Evolutionary conservation across 2,888 invertebrate species (phyloP), one percentile per base, ranked within the genome.

Genomic region (Phengaris arion): DNA sequence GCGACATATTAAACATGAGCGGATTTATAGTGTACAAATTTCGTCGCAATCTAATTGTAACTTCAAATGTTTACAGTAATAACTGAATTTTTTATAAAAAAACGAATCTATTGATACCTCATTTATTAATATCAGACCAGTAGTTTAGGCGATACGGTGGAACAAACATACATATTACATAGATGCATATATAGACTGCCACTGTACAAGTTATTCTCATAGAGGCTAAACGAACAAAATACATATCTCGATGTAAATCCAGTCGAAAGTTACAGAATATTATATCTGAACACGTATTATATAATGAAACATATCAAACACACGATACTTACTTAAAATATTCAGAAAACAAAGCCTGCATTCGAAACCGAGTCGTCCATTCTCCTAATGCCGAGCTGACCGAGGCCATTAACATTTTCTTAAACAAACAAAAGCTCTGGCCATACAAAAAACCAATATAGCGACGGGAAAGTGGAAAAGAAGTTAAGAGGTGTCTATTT

Each of bases 401-500:
- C 74, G 78, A 77, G 77, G 76, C 78, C 80, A 79, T 80, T 91
- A 92, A 88, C 88, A 87, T 88, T 87, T 87, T 85, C 85, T 87
- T 85, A 90, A 91, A 89, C 88, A 92, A 92, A 92, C 88, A 91
- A 90, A 91, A 87, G 87, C 87, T 85, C 85, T 83, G 80, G 80
- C 77, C 77, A 73, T 85, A 90, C 87, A 88, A 87, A 35, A 92
- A 90, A 91, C 89, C 91, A 92, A 92, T 93, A 92, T 88, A 89
- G 90, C 89, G 9, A 87, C 87, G 87, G 86, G 85, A 86, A 90
- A 92, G 90, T 90, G 91, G 91, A 89, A 92, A 93, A 93, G 92
- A 93, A 93, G 92, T 93, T 93, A 93, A 93, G 93, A 93, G 93
- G 92, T 93, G 93, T 93, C 93, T 93, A 93, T 93, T 93, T 93